Conservation (phyloP, 1,140 invertebrate genomes). For the Micrasema longulum region DNA sequence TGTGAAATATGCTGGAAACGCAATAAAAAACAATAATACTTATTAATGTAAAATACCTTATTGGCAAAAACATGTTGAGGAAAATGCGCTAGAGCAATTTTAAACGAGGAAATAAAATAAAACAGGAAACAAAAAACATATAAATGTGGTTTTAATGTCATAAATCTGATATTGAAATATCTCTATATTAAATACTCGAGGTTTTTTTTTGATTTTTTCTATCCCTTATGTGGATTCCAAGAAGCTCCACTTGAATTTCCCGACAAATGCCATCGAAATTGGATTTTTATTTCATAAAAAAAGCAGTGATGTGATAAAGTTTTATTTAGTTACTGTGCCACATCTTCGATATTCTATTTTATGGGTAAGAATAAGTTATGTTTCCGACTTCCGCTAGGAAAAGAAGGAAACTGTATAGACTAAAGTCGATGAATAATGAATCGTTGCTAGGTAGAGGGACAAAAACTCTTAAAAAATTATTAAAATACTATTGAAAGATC, state of each 20-base stretch:
- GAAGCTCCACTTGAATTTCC: slow-evolving; percentile 1
- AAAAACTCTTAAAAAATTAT: too few species aligned
- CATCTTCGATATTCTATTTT: slow-evolving; percentile 24
- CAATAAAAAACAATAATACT: too few species aligned
- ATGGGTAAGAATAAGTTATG: slow-evolving; percentile 14
- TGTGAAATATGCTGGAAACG: too few species aligned
- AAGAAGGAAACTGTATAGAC: neutral
- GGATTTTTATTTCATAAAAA: slow-evolving; percentile 25
- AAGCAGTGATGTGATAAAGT: slow-evolving; percentile 20
- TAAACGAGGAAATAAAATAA: too few species aligned
- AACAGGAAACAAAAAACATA: too few species aligned
- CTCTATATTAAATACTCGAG: neutral
- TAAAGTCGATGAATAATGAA: slow-evolving; percentile 7
- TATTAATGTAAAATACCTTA: too few species aligned
- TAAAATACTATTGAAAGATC: too few species aligned
- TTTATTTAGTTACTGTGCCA: slow-evolving; percentile 25
- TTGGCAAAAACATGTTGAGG: too few species aligned
- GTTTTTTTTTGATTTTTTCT: neutral
- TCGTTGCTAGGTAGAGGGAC: too few species aligned
- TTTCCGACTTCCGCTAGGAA: slow-evolving; percentile 4
- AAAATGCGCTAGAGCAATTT: too few species aligned
- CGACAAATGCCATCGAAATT: slow-evolving; percentile 6
- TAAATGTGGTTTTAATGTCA: too few species aligned
- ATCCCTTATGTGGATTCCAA: slow-evolving; percentile 10
- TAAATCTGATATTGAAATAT: slow-evolving; percentile 14